Evolutionary conservation across 2,797 vertebrate species (phyloP).

Genomic region (Naso thynnoides): DNA sequence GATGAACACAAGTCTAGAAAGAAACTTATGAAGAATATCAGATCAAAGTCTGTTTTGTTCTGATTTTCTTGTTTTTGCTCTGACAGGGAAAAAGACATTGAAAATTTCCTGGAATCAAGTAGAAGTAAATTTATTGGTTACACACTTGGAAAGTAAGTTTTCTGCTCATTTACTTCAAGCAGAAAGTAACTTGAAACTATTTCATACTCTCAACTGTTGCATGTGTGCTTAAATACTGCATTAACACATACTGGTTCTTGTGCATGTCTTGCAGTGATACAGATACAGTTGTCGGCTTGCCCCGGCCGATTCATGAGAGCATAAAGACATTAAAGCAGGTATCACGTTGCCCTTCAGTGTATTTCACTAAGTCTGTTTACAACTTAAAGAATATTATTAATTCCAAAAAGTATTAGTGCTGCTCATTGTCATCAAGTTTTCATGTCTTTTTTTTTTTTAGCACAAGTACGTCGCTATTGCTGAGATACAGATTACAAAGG

Average conservation of each 20-base stretch:
- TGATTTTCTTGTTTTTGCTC: slow-evolving; percentile 22
- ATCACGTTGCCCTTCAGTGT: neutral
- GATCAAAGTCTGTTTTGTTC: neutral
- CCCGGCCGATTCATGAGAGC: slow-evolving; percentile 97
- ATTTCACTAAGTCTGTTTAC: neutral
- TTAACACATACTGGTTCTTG: neutral
- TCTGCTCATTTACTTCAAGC: neutral
- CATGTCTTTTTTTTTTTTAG: slow-evolving; percentile 75
- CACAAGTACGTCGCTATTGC: slow-evolving; percentile 97
- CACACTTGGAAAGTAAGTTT: slow-evolving; percentile 92
- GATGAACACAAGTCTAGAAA: neutral
- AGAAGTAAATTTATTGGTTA: slow-evolving; percentile 99
- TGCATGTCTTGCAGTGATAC: slow-evolving; percentile 88
- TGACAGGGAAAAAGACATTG: slow-evolving; percentile 96
- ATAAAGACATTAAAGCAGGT: slow-evolving; percentile 98
- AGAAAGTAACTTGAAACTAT: neutral
- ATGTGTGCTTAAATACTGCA: neutral
- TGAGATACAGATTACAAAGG: slow-evolving; percentile 94
- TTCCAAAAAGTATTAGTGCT: neutral
- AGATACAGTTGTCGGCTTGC: slow-evolving; percentile 95
- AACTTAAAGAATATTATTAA: neutral
- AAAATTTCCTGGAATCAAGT: slow-evolving; percentile 97
- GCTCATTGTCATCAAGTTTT: neutral
- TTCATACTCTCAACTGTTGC: neutral
- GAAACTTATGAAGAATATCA: neutral